phyloP scores from a whole-genome alignment of 2,888 invertebrate genomes.

The Acronicta leporina region DNA sequence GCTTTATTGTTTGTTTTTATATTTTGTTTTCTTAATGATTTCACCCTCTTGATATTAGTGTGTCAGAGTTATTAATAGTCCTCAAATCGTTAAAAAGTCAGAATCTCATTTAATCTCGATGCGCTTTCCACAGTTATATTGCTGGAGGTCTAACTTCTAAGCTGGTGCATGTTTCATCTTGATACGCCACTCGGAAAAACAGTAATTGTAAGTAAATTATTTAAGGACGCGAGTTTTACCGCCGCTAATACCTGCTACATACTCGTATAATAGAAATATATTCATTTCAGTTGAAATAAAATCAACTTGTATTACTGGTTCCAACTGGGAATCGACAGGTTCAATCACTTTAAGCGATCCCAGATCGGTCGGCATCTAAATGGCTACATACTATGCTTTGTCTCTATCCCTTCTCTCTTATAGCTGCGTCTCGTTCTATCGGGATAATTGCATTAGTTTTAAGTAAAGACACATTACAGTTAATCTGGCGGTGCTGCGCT shows the following conservation, averaged over 20 bases:
- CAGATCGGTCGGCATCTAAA: slow-evolving; percentile 26
- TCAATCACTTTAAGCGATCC: slow-evolving; percentile 21
- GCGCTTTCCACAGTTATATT: no score
- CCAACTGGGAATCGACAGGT: slow-evolving; percentile 7
- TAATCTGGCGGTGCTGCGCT: slow-evolving; percentile 56
- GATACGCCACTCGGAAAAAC: no score
- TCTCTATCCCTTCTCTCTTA: slow-evolving; percentile 8
- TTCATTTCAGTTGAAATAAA: no score
- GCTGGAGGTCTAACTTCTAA: no score
- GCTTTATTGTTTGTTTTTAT: slow-evolving; percentile 68
- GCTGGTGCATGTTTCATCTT: no score
- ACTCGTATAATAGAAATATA: no score
- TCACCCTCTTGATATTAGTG: slow-evolving; percentile 25
- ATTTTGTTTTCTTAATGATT: slow-evolving; percentile 44
- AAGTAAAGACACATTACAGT: slow-evolving; percentile 65
- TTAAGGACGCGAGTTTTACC: no score
- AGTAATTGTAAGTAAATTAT: no score
- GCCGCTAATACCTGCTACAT: no score
- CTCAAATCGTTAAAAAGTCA: no score
- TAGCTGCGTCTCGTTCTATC: slow-evolving; percentile 26
- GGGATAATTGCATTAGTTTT: slow-evolving; percentile 67
- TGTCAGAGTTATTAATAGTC: background rate
- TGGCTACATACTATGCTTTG: slow-evolving; percentile 11
- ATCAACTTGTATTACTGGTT: no score
- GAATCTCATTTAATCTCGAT: no score